Percentiles rank a stretch among this genome's conserved stretches.
phyloP scores from a whole-genome alignment of 2,888 invertebrate species.

The Nomada ruficornis region DNA sequence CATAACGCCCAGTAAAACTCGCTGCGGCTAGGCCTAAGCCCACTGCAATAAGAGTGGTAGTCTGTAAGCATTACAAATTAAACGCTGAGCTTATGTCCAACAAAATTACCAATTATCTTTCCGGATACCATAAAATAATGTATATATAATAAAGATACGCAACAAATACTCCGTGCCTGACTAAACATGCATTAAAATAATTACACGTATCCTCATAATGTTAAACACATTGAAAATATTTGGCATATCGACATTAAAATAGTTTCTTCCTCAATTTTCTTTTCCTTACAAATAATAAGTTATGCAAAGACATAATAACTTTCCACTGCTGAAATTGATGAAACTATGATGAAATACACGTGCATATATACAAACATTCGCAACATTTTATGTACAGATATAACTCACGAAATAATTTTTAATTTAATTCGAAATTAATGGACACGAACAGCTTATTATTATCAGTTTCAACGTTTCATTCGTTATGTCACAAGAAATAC shows the following conservation, averaged over 20 bases:
- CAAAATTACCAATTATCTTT: neutral
- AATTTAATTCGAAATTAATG: neutral
- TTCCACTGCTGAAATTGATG: constrained; percentile 3
- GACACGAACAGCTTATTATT: neutral
- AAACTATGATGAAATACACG: constrained; percentile 36
- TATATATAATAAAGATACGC: neutral
- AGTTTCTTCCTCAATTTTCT: neutral
- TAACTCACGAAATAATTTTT: constrained; percentile 9
- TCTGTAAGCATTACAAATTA: constrained; percentile 84
- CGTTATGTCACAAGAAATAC: neutral
- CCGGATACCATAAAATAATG: too few species aligned
- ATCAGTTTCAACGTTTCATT: neutral
- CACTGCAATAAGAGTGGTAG: constrained; percentile 91
- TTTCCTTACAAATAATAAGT: neutral
- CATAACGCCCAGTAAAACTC: constrained; percentile 94
- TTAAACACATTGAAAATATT: neutral
- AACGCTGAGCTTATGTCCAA: neutral
- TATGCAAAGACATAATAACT: constrained; percentile 1
- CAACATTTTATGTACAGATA: neutral
- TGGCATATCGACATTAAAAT: neutral
- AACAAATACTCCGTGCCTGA: neutral
- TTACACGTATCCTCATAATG: constrained; percentile 23
- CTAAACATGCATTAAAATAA: neutral
- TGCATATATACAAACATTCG: constrained; percentile 6
- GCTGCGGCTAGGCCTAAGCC: constrained; percentile 96